Conservation (phyloP, 2,888 invertebrate genomes). For the Pheosia tremula region DNA sequence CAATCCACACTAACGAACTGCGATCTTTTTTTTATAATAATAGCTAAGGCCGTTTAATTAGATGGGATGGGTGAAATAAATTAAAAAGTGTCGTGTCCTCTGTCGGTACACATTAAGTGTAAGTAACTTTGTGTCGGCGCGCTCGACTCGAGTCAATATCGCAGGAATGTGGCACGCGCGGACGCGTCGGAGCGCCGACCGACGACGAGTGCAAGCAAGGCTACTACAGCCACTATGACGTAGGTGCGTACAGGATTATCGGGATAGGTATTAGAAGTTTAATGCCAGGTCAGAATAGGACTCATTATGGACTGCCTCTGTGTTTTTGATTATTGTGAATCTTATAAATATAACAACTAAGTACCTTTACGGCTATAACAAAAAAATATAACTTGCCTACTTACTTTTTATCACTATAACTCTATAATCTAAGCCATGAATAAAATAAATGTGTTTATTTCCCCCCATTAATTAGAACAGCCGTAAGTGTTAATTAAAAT, state of each 20-base stretch:
- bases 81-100: neutral
- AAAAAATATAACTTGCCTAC: neutral
- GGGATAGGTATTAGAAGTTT: too few species aligned
- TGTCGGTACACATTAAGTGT: slow-evolving; percentile 31
- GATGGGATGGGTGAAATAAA: neutral
- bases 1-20: too few species aligned
- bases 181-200: slow-evolving; percentile 36
- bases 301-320: too few species aligned
- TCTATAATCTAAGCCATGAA: neutral
- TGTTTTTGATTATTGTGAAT: too few species aligned
- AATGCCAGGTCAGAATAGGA: too few species aligned
- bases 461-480: slow-evolving; percentile 6
- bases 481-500: neutral
- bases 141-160: slow-evolving; percentile 67
- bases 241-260: too few species aligned
- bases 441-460: slow-evolving; percentile 3
- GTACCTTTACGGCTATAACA: too few species aligned
- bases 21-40: too few species aligned
- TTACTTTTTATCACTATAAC: neutral
- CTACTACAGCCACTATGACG: slow-evolving; percentile 6
- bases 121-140: slow-evolving; percentile 62
- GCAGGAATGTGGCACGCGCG: slow-evolving; percentile 71
- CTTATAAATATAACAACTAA: too few species aligned
- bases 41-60: too few species aligned
- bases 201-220: slow-evolving; percentile 19